Evolutionary conservation across 2,888 invertebrate genomes (phyloP), one percentile per base, ranked within the genome.

Genomic region (Tridacna gigas): DNA sequence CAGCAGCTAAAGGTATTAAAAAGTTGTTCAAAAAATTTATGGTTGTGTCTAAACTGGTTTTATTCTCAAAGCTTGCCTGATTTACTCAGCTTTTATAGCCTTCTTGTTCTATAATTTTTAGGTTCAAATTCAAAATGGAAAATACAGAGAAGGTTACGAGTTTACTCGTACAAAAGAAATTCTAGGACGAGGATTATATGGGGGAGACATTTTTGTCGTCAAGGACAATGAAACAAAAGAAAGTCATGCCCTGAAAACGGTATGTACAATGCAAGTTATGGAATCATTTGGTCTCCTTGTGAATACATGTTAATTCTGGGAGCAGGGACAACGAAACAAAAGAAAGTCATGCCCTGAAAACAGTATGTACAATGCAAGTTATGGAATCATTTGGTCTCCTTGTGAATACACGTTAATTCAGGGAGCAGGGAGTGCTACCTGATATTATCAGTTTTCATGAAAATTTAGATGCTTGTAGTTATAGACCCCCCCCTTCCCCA

Each of bases 171-270:
- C 89, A 15, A 74, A 86, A 28, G 71, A 88, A 66, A 83, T 90
- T 12, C 84, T 92, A 12, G 92, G 92, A 3, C 88, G 77, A 67
- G 91, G 91, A 18, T 89, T 86, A 63, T 82, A 81, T 20, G 90
- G 90, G 15, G 91, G 91, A 22, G 90, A 91, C 74, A 90, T 91
- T 26, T 60, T 90, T n/a, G 89, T 91, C 11, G 83, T 90, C 13
- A 86, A 91, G 82, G 91, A 91, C 77, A 89, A 80, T 25, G 86
- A 75, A 65, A 89, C 90, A 9, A 89, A 79, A 13, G 61, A 77
- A 26, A 85, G 90, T 12, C 87, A 89, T 85, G 89, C 90, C 20
- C 79, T 83, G 65, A 89, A 89, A 88, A 88, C 91, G 60, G 90
- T 91, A 77, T 86, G 89, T 86, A 12, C 26, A 22, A 26, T 65